A percentile compares a stretch with the other conserved stretches of the same genome.
phyloP scores from a whole-genome alignment of 2,113 vertebrate genomes.

The Pteronura brasiliensis region DNA sequence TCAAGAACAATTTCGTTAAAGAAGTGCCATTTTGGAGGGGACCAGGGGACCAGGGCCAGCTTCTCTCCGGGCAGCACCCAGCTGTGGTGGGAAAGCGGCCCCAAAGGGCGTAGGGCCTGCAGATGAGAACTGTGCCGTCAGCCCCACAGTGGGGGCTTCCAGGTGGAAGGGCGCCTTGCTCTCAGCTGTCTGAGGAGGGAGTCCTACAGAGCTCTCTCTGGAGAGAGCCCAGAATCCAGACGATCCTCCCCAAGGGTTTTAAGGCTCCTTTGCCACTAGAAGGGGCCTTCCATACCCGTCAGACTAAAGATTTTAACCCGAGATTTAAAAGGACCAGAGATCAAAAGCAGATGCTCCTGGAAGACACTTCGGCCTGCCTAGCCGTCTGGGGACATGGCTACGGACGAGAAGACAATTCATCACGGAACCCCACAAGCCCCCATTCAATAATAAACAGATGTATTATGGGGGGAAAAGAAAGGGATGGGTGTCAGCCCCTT shows the following conservation, averaged over 20 bases:
- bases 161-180: background rate
- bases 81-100: background rate
- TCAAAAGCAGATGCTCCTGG: slow-evolving; percentile 91
- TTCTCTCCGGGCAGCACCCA: background rate
- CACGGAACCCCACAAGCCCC: slow-evolving; percentile 90
- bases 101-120: background rate
- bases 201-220: background rate
- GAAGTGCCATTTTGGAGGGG: background rate
- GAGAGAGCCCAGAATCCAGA: slow-evolving; percentile 29
- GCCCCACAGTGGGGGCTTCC: background rate
- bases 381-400: slow-evolving; percentile 87
- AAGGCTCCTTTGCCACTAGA: slow-evolving; percentile 68
- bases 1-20: background rate
- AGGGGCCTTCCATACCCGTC: slow-evolving; percentile 81
- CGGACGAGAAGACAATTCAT: slow-evolving; percentile 88
- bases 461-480: slow-evolving; percentile 78
- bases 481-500: slow-evolving; percentile 86
- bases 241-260: slow-evolving; percentile 18
- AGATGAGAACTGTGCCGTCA: background rate
- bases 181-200: background rate
- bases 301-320: slow-evolving; percentile 85
- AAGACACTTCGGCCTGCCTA: slow-evolving; percentile 82
- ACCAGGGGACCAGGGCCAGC: background rate
- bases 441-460: slow-evolving; percentile 95
- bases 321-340: slow-evolving; percentile 86